Conservation (phyloP, 2,888 invertebrate genomes). For the Athripsodes cinereus region DNA sequence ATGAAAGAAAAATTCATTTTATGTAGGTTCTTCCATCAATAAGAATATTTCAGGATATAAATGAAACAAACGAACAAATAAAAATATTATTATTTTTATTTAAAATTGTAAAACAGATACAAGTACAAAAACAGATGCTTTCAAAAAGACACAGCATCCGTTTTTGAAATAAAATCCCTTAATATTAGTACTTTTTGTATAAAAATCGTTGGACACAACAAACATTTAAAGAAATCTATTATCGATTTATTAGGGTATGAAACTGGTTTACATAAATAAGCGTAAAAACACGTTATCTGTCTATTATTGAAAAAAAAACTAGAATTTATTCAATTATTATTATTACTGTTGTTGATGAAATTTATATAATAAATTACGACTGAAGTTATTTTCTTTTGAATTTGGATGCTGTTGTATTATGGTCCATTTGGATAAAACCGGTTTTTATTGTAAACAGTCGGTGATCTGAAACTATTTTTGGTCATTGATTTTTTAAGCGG, state of each 20-base stretch:
- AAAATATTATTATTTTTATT: too few relatives aligned
- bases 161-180: background rate
- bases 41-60: too few relatives aligned
- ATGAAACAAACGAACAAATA: too few relatives aligned
- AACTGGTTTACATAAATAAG: slow-evolving; percentile 21
- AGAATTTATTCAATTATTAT: slow-evolving; percentile 13
- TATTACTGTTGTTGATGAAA: background rate
- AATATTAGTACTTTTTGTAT: background rate
- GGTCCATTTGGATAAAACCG: slow-evolving; percentile 14
- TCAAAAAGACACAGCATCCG: background rate
- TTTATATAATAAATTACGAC: slow-evolving; percentile 6
- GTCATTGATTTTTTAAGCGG: background rate
- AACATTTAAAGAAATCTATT: background rate
- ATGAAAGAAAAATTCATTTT: too few relatives aligned
- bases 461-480: too few relatives aligned
- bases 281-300: slow-evolving; percentile 22
- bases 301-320: background rate
- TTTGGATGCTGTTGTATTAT: slow-evolving; percentile 23
- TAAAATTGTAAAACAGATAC: too few relatives aligned
- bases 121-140: too few relatives aligned
- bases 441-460: background rate
- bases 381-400: slow-evolving; percentile 4
- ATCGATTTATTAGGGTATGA: slow-evolving; percentile 9
- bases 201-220: background rate
- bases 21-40: too few relatives aligned